phyloP scores from a whole-genome alignment of 2,797 vertebrate species.

The Meda fulgida region DNA sequence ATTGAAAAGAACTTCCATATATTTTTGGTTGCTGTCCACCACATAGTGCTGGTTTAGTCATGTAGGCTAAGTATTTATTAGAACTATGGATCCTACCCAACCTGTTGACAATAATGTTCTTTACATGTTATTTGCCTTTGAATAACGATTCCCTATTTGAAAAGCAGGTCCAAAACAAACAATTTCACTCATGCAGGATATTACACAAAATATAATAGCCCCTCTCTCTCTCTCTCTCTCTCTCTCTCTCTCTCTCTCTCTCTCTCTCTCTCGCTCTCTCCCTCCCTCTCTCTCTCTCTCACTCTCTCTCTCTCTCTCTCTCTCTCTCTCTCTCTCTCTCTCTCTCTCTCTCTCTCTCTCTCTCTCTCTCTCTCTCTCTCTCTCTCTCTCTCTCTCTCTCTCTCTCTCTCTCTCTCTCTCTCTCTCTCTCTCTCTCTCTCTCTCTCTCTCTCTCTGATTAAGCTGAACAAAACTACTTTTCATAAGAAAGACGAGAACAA shows the following conservation, averaged over 20 bases:
- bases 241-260: slow-evolving; percentile 1
- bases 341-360: slow-evolving; percentile 1
- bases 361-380: slow-evolving; percentile 1
- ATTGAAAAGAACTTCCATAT: background rate
- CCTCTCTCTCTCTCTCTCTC: background rate
- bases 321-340: slow-evolving; percentile 1
- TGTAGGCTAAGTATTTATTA: background rate
- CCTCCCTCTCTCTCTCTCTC: too few relatives aligned
- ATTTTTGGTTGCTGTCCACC: slow-evolving; percentile 11
- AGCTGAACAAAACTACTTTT: slow-evolving; percentile 86
- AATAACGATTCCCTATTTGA: slow-evolving; percentile 14
- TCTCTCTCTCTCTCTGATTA: slow-evolving; percentile 30
- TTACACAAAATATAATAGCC: background rate
- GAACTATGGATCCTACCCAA: background rate
- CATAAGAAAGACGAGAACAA: slow-evolving; percentile 89
- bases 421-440: too few relatives aligned
- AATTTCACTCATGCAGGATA: background rate
- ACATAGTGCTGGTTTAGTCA: slow-evolving; percentile 24
- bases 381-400: too few relatives aligned
- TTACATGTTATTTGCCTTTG: slow-evolving; percentile 21
- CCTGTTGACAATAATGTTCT: background rate
- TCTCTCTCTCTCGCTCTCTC: background rate
- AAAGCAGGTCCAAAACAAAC: slow-evolving; percentile 17
- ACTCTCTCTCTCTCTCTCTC: slow-evolving; percentile 3
- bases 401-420: too few relatives aligned